Base-by-base conservation (phyloP, 2,797 vertebrate species). In the Thunnus albacares region DNA sequence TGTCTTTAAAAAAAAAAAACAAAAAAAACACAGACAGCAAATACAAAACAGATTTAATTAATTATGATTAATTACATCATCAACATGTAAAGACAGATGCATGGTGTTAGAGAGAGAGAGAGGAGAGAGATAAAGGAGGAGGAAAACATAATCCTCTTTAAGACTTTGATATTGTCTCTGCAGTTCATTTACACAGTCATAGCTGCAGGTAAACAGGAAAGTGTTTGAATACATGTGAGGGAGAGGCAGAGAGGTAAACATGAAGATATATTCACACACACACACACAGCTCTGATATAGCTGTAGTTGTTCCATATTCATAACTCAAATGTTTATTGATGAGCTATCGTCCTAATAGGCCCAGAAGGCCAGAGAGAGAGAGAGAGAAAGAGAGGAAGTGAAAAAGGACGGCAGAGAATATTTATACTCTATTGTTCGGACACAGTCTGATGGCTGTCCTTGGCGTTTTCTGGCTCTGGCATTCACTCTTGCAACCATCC, bases 231-330 rank as follows among this genome's bases (percentile, higher is more conserved):
- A 33, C 1, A 33, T 33, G 30, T 33, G 30, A 33, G 30, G 6
- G 30, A 33, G 30, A 33, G 30, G 30, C 30, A 33, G 6, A 33
- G 30, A 33, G 30, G 30, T 18, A 4, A 49, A 55, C 26, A 14
- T 7, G 8, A 15, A 41, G 18, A 30, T 11, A 56, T 28, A 9
- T 12, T 9, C 45, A 77, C 24, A 66, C 20, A 59, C 8, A 59
- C 8, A 47, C 24, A 66, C 53, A 60, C 63, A 35, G 38, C 33
- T 24, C 26, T 47, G 60, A 55, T 52, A 38, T 18, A 58, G 49
- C 63, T 20, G 15, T 7, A 56, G 11, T 22, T 1, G 3, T 47
- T 79, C 59, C 77, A 75, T 80, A 78, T 85, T 78, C 60, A 83
- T 60, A 47, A 57, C 1, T 26, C 18, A 33, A 26, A 35, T 78